Evolutionary conservation across 1,140 invertebrate species (phyloP).

Genomic region (Bilobella aurantiaca): DNA sequence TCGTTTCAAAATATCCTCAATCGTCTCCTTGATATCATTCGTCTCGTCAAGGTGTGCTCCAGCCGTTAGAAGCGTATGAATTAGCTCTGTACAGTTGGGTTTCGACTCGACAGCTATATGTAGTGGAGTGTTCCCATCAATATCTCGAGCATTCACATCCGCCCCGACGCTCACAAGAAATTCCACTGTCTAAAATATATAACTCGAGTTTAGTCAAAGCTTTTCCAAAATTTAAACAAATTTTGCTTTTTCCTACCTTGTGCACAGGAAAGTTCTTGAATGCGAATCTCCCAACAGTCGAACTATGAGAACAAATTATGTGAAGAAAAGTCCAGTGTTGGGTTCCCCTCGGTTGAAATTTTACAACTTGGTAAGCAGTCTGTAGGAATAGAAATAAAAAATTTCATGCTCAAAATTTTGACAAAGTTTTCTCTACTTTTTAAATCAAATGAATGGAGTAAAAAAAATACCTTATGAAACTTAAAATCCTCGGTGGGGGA

Average conservation of each 20-base stretch:
- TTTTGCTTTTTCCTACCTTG: conserved; percentile 47
- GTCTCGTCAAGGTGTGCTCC: conserved; percentile 81
- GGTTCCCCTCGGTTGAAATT: conserved; percentile 56
- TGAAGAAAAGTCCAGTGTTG: conserved; percentile 69
- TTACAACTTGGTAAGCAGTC: conserved; percentile 55
- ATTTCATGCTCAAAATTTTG: background rate
- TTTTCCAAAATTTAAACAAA: no score
- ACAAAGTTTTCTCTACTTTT: background rate
- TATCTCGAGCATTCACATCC: conserved; percentile 60
- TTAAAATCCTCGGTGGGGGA: conserved; percentile 32
- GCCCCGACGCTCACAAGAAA: conserved; percentile 73
- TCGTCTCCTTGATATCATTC: conserved; percentile 66
- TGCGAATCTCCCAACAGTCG: conserved; percentile 54
- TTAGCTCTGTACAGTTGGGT: conserved; percentile 50
- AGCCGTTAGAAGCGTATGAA: conserved; percentile 56
- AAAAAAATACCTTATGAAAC: conserved; percentile 33
- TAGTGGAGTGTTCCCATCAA: conserved; percentile 68
- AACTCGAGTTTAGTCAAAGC: no score
- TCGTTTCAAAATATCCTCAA: conserved; percentile 54
- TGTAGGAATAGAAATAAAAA: conserved; percentile 25
- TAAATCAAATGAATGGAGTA: background rate
- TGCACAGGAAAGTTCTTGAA: conserved; percentile 63
- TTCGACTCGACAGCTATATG: conserved; percentile 57
- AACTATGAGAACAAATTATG: conserved; percentile 58
- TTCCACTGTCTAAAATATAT: conserved; percentile 43